phyloP scores from a whole-genome alignment of 2,113 vertebrate genomes.

The Limnothrissa miodon region DNA sequence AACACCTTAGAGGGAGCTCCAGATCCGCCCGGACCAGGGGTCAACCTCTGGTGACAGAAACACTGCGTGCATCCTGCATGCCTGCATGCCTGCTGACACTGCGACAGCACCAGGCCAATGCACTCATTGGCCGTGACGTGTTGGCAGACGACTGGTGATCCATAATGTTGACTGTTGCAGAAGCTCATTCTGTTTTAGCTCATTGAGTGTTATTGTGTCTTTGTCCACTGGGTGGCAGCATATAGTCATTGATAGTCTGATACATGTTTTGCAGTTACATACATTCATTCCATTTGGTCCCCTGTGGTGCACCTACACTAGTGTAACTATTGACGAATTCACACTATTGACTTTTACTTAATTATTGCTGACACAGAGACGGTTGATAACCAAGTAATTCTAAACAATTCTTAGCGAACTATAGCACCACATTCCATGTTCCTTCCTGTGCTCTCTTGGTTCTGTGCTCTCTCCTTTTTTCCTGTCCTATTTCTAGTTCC shows the following conservation, averaged over 20 bases:
- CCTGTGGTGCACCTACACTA: background rate
- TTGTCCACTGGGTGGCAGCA: slow-evolving; percentile 13
- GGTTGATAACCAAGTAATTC: too few relatives aligned
- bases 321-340: background rate
- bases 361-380: too few relatives aligned
- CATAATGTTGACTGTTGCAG: too few relatives aligned
- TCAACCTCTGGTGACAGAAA: background rate
- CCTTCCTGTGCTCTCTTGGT: too few relatives aligned
- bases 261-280: background rate
- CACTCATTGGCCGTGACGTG: background rate
- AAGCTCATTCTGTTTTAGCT: too few relatives aligned
- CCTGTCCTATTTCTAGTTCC: too few relatives aligned
- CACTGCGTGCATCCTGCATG: background rate
- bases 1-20: slow-evolving; percentile 7
- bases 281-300: background rate
- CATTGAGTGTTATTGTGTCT: background rate
- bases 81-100: background rate
- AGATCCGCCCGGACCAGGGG: background rate
- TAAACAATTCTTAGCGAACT: too few relatives aligned
- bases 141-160: background rate
- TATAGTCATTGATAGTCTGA: background rate
- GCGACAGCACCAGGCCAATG: background rate
- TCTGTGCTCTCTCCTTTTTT: too few relatives aligned
- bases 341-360: background rate
- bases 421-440: too few relatives aligned